Evolutionary conservation across 92 coral and sea anemone genomes (phyloP).

Genomic region (Epizoanthus rinbou): DNA sequence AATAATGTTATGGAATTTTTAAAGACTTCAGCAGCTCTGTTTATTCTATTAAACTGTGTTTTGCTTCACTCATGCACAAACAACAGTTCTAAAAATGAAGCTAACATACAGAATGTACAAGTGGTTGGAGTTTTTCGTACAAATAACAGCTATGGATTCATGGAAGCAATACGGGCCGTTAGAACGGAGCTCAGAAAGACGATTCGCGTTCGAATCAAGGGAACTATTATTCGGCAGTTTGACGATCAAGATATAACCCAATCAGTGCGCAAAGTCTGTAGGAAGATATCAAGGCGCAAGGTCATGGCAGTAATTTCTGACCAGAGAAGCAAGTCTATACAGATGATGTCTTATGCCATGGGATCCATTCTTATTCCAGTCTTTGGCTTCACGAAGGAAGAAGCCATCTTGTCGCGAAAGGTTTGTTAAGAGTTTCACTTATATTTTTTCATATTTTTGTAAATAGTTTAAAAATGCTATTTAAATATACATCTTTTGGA

Average conservation of each 20-base stretch:
- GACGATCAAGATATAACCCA: not conserved
- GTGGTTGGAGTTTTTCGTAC: not conserved
- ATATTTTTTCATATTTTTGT: too few species aligned
- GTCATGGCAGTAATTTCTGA: not conserved
- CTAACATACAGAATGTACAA: not conserved
- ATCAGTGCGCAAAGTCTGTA: not conserved
- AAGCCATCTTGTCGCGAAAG: constrained; percentile 4
- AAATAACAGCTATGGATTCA: not conserved
- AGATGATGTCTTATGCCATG: not conserved
- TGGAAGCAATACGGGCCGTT: not conserved
- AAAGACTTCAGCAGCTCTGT: not conserved
- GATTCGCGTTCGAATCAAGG: not conserved
- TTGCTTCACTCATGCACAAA: not conserved
- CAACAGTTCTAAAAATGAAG: not conserved
- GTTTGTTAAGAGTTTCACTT: not conserved
- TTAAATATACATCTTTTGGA: too few species aligned
- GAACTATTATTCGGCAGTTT: not conserved
- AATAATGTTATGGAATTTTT: not conserved
- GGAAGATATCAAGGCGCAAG: not conserved
- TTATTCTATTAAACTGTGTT: not conserved
- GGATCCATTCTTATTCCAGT: not conserved
- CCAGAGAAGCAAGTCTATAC: not conserved
- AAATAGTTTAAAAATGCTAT: too few species aligned
- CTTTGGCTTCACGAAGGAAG: not conserved
- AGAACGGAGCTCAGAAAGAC: not conserved